Evolutionary conservation across 2,113 vertebrate species (phyloP).

Genomic region (Gobius niger): DNA sequence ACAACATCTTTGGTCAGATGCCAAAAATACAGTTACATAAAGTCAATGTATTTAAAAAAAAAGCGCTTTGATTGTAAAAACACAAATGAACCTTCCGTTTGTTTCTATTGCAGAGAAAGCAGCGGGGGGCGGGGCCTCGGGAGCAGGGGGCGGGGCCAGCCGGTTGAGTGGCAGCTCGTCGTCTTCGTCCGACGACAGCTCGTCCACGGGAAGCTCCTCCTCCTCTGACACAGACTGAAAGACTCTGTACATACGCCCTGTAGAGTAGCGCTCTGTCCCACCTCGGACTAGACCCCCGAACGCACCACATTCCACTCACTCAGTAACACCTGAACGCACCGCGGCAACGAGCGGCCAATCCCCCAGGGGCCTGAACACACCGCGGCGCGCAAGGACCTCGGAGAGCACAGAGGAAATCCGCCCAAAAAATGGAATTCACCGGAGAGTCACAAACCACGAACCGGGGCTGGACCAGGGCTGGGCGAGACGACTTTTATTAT

Average conservation of each 20-base stretch:
- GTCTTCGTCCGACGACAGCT: slow-evolving; percentile 90
- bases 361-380: neutral
- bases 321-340: too few relatives aligned
- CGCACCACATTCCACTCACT: slow-evolving; percentile 24
- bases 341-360: neutral
- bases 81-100: neutral
- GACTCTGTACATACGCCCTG: slow-evolving; percentile 63
- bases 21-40: too few relatives aligned
- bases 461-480: too few relatives aligned
- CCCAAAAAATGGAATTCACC: too few relatives aligned
- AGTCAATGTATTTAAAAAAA: too few relatives aligned
- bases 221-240: slow-evolving; percentile 92
- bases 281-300: slow-evolving; percentile 42
- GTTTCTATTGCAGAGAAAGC: slow-evolving; percentile 81
- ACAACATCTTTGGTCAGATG: too few relatives aligned
- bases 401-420: too few relatives aligned
- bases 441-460: too few relatives aligned
- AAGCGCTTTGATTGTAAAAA: too few relatives aligned
- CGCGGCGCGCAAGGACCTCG: neutral
- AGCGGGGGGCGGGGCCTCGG: slow-evolving; percentile 81
- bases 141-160: slow-evolving; percentile 83
- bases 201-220: slow-evolving; percentile 85
- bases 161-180: slow-evolving; percentile 93
- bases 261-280: slow-evolving; percentile 61
- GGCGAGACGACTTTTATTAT: too few relatives aligned